These are phyloP conservation scores for Chloroceryle aenea DNA, from an alignment of 2,113 vertebrate species.

Conservation along the genomic window DNA sequence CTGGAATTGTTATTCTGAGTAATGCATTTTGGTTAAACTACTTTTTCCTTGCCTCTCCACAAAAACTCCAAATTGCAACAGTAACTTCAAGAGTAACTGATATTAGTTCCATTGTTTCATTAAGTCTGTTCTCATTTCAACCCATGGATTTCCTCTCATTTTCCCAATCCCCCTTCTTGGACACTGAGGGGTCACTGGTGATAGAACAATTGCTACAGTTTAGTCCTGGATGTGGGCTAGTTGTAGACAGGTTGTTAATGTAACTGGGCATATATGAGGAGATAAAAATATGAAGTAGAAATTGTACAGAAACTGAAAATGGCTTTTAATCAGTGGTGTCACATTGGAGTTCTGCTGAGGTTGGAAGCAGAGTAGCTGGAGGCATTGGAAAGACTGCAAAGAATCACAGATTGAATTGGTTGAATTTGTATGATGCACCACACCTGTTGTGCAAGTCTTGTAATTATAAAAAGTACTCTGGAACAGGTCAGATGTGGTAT, in stretches of 20 bases:
- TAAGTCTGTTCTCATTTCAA: background rate
- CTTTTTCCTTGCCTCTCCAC: background rate
- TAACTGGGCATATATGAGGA: background rate
- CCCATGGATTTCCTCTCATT: background rate
- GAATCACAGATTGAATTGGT: background rate
- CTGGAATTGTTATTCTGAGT: background rate
- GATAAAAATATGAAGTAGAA: background rate
- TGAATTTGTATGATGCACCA: background rate
- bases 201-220: background rate
- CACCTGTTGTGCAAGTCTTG: constrained; percentile 17
- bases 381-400: background rate
- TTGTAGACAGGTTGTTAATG: background rate
- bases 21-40: background rate
- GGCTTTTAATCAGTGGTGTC: background rate
- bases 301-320: background rate
- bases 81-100: background rate
- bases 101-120: background rate
- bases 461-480: constrained; percentile 7
- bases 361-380: background rate
- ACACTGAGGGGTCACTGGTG: too few relatives aligned
- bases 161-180: background rate
- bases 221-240: background rate
- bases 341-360: background rate
- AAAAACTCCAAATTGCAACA: background rate
- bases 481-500: constrained; percentile 34